Conservation (phyloP, 2,888 invertebrate species). For the Agrochola circellaris region DNA sequence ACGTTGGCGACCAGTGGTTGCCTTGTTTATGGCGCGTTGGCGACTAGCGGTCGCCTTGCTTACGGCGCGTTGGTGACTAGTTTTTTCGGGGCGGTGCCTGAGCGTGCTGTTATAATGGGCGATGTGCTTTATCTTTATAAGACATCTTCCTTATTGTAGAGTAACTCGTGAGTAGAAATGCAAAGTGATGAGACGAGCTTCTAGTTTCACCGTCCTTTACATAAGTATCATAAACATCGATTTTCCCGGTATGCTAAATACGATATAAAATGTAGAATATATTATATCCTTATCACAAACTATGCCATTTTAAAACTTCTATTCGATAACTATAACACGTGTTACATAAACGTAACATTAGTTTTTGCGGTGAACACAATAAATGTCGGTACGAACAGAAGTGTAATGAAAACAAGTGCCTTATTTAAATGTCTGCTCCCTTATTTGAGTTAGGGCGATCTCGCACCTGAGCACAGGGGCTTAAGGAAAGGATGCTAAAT, state of each 20-base stretch:
- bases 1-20: no score
- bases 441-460: slow-evolving; percentile 88
- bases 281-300: slow-evolving; percentile 20
- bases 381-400: slow-evolving; percentile 69
- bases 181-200: not conserved
- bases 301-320: slow-evolving; percentile 25
- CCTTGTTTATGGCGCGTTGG: no score
- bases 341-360: slow-evolving; percentile 55
- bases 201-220: not conserved
- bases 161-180: not conserved
- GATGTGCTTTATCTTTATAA: not conserved
- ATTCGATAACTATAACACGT: slow-evolving; percentile 40
- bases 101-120: no score
- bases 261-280: slow-evolving; percentile 8
- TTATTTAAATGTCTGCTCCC: slow-evolving; percentile 86
- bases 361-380: slow-evolving; percentile 67
- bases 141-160: not conserved
- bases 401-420: slow-evolving; percentile 84
- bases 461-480: slow-evolving; percentile 86
- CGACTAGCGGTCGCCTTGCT: no score
- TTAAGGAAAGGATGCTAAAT: slow-evolving; percentile 89
- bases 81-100: no score
- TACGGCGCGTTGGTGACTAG: no score
- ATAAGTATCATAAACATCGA: slow-evolving; percentile 10
- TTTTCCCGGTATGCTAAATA: slow-evolving; percentile 2